A percentile compares a stretch with the other conserved stretches of the same genome.
Evolutionary conservation across 2,888 invertebrate genomes (phyloP).

Genomic region (Protophormia terraenovae): DNA sequence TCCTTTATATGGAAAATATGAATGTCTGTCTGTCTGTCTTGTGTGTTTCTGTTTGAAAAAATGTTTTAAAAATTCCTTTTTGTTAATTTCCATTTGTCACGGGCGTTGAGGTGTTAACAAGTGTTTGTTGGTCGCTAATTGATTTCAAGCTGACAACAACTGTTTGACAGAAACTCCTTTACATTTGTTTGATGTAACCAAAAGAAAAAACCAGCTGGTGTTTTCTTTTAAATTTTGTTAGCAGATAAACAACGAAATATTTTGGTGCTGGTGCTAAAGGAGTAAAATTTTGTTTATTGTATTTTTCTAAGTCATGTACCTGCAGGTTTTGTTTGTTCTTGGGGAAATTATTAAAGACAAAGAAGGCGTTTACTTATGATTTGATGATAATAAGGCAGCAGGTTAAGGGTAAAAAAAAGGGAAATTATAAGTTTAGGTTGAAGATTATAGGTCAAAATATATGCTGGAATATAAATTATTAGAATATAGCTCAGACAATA

Average conservation of each 20-base stretch:
- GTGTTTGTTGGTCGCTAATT: conserved; percentile 73
- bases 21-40: not conserved
- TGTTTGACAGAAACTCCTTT: not conserved
- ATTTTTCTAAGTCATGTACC: not conserved
- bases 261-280: not conserved
- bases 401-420: no score
- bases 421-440: no score
- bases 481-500: no score
- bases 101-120: conserved; percentile 78
- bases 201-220: conserved; percentile 23
- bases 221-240: not conserved
- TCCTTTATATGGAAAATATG: conserved; percentile 20
- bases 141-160: conserved; percentile 61
- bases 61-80: not conserved
- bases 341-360: not conserved
- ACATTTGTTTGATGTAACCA: not conserved
- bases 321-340: conserved; percentile 6
- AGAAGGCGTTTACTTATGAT: not conserved
- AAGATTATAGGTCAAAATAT: no score
- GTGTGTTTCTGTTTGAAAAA: not conserved
- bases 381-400: not conserved
- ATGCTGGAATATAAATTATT: no score
- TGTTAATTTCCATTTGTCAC: conserved; percentile 56
- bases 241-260: not conserved
- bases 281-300: not conserved